These are phyloP conservation scores for Ifrita kowaldi DNA, from an alignment of 2,113 vertebrate species.

Conservation along the genomic window DNA sequence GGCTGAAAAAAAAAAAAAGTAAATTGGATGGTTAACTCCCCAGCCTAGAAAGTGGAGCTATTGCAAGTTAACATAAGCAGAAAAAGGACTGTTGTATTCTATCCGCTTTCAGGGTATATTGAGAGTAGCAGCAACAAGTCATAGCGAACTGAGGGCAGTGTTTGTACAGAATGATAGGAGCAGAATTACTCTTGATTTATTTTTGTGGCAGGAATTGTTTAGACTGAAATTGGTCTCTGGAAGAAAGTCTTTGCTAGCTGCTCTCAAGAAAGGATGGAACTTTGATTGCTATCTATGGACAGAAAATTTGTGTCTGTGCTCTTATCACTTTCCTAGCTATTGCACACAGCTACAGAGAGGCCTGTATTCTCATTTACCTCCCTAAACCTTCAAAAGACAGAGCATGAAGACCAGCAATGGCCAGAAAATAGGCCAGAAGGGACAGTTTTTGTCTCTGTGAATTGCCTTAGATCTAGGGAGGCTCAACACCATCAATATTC, in stretches of 20 bases:
- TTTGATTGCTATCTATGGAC: background rate
- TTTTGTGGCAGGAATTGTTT: background rate
- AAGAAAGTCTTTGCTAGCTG: background rate
- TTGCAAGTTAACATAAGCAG: background rate
- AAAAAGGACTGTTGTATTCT: background rate
- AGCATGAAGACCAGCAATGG: background rate
- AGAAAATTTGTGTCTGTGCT: background rate
- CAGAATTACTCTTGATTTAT: background rate
- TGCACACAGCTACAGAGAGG: background rate
- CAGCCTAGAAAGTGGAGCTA: background rate
- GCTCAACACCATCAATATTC: background rate
- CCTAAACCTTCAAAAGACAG: background rate
- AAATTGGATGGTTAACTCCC: background rate
- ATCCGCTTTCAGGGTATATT: background rate
- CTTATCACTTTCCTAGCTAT: background rate
- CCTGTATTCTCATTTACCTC: background rate
- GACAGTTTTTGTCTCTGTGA: background rate
- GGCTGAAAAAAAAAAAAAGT: background rate
- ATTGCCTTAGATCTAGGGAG: background rate
- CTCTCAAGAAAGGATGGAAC: background rate
- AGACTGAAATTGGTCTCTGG: background rate
- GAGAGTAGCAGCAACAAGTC: background rate
- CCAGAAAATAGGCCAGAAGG: background rate
- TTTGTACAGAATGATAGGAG: background rate
- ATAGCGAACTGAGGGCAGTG: background rate